Percentiles rank a stretch among this genome's conserved stretches.
These are phyloP conservation scores for Procavia capensis DNA, from an alignment of 2,113 vertebrate genomes.

Conservation along the genomic window DNA sequence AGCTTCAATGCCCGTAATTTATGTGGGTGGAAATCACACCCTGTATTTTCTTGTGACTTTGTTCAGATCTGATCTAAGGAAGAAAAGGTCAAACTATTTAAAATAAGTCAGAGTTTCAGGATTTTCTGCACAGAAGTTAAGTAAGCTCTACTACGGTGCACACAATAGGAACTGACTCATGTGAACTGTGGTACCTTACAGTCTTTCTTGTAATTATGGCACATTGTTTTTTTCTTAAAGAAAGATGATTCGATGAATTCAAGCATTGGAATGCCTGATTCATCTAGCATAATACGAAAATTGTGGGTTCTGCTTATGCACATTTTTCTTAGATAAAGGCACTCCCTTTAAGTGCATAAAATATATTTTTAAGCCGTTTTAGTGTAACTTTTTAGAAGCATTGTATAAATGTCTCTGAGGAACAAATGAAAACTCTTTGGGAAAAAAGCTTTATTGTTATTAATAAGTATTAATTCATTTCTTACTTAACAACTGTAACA, in stretches of 20 bases:
- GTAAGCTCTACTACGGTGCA: neutral
- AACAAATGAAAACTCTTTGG: neutral
- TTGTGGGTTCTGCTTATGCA: neutral
- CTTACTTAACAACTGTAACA: neutral
- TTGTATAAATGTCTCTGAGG: neutral
- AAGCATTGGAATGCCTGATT: conserved; percentile 22
- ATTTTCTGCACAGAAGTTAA: conserved; percentile 26
- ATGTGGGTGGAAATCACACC: neutral
- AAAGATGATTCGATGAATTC: conserved; percentile 51
- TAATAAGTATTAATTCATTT: conserved; percentile 15
- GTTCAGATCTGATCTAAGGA: conserved; percentile 18
- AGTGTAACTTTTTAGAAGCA: neutral
- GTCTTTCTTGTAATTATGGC: neutral
- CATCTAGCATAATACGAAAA: conserved; percentile 29
- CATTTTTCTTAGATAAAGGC: conserved; percentile 35
- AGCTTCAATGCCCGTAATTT: neutral
- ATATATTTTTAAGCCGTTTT: conserved; percentile 11
- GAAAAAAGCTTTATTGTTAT: neutral
- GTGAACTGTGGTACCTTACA: neutral
- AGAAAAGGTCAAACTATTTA: neutral
- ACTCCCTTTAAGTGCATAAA: neutral
- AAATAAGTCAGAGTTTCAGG: neutral
- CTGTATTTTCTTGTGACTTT: conserved; percentile 11
- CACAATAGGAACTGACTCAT: neutral
- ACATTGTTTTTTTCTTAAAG: neutral